Evolutionary conservation across 2,113 vertebrate genomes (phyloP).

Genomic region (Poeciliopsis turrubarensis): DNA sequence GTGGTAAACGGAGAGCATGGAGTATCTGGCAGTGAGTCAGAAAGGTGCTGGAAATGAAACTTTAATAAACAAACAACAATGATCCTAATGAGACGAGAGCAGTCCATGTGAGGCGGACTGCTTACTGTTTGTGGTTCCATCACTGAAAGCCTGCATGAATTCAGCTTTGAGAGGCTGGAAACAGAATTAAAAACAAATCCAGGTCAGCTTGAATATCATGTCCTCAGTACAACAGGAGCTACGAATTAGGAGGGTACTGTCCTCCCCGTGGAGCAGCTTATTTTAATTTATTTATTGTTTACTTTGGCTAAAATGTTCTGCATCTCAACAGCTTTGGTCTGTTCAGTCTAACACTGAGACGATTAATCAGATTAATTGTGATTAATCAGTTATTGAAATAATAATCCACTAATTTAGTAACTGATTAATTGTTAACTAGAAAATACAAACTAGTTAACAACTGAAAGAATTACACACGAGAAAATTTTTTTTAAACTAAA

Average conservation of each 20-base stretch:
- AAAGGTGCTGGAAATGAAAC: not conserved
- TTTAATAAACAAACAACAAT: not conserved
- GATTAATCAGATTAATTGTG: too few species aligned
- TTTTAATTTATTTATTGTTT: not conserved
- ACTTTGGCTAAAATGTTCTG: not conserved
- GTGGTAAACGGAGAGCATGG: too few species aligned
- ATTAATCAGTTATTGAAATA: too few species aligned
- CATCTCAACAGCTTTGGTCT: not conserved
- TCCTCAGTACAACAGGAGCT: not conserved
- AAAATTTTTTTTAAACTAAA: too few species aligned
- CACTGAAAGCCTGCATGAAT: not conserved
- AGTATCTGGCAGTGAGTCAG: not conserved
- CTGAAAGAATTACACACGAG: too few species aligned
- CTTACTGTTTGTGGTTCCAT: not conserved
- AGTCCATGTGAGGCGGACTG: not conserved
- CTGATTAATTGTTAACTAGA: too few species aligned
- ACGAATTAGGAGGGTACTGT: not conserved
- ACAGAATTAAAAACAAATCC: not conserved
- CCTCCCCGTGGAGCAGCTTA: not conserved
- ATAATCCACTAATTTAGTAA: too few species aligned
- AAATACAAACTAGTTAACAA: too few species aligned
- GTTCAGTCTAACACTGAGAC: too few species aligned
- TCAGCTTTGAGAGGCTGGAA: not conserved
- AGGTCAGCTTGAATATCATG: not conserved
- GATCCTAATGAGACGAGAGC: not conserved